phyloP scores from a whole-genome alignment of 2,113 vertebrate species.

The Rhea pennata region DNA sequence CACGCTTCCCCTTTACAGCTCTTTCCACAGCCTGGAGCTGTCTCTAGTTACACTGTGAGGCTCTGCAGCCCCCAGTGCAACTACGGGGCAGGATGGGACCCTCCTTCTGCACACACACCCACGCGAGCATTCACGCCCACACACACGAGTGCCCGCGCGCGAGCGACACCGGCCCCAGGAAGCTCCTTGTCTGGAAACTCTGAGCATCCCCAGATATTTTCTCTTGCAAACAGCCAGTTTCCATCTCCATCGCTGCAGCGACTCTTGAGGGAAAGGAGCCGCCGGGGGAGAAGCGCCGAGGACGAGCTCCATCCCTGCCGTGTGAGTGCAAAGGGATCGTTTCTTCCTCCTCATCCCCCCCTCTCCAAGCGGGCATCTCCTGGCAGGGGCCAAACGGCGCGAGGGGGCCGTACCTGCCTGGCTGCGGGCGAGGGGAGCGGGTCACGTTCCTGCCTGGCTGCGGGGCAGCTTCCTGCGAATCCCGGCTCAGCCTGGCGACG shows the following conservation, averaged over 20 bases:
- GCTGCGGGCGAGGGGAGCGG: no score
- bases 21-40: no score
- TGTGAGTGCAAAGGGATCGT: fast-evolving
- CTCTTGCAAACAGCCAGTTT: background rate
- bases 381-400: background rate
- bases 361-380: background rate
- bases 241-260: fast-evolving
- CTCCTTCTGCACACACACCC: fast-evolving
- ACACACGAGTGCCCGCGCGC: no score
- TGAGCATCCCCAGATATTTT: fast-evolving
- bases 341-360: background rate
- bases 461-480: background rate
- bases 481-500: no score
- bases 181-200: background rate
- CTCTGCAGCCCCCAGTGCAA: background rate
- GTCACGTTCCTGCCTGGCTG: no score
- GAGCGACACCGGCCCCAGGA: background rate
- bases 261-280: background rate
- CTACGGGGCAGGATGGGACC: background rate
- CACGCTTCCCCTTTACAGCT: background rate
- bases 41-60: background rate
- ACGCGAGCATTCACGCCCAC: no score
- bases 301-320: background rate
- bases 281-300: fast-evolving
- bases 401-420: no score